Percentiles rank a stretch among this genome's conserved stretches.
These are phyloP conservation scores for Meleagris gallopavo DNA, from an alignment of 2,113 vertebrate species.

Conservation along the genomic window DNA sequence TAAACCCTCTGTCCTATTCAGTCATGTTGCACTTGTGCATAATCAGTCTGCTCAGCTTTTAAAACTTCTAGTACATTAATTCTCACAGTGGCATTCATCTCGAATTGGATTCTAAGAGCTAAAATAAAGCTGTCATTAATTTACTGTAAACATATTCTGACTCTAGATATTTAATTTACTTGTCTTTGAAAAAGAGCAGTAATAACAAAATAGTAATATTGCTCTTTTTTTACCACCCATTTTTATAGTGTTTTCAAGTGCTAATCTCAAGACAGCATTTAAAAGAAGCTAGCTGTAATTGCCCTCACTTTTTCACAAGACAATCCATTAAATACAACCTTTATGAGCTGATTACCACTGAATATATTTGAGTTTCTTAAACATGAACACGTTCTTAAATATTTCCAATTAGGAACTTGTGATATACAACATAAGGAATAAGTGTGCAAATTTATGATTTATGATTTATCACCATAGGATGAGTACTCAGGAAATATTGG, in stretches of 20 bases:
- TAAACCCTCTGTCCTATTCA: neutral
- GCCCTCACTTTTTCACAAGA: neutral
- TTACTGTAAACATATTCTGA: neutral
- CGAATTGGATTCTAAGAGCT: neutral
- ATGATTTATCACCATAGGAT: neutral
- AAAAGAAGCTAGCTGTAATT: neutral
- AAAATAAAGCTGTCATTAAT: conserved; percentile 1
- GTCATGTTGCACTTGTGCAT: neutral
- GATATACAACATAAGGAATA: neutral
- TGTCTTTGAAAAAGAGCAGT: neutral
- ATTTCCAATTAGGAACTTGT: neutral
- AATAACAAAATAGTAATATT: neutral
- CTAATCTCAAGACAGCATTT: neutral
- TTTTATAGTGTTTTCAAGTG: neutral
- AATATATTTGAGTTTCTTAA: neutral
- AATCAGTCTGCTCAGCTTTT: neutral
- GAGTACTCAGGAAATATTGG: neutral
- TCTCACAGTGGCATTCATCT: neutral
- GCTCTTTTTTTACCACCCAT: neutral
- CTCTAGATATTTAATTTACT: neutral
- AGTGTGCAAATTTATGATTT: neutral
- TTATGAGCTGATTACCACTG: neutral
- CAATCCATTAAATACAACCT: neutral
- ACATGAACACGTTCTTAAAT: neutral
- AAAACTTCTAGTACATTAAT: neutral